Conservation (phyloP, 2,888 invertebrate species). For the Amiota mariae region DNA sequence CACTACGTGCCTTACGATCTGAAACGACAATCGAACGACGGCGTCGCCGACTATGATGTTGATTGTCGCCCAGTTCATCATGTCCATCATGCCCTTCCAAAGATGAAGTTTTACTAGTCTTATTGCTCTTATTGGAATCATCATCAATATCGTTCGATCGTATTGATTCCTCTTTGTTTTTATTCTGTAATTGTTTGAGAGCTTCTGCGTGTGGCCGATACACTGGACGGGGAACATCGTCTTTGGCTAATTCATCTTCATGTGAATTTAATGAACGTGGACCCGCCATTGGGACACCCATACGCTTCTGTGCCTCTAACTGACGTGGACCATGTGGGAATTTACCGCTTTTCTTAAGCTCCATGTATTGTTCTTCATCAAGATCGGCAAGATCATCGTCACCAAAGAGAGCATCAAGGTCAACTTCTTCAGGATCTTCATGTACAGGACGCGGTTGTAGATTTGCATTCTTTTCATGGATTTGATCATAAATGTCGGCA, state of each 20-base stretch:
- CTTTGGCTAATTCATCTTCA: constrained; percentile 39
- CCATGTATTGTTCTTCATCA: constrained; percentile 71
- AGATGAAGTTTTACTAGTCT: neutral
- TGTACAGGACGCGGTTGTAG: constrained; percentile 71
- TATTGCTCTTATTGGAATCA: constrained; percentile 31
- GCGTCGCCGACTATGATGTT: constrained; percentile 72
- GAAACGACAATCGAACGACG: constrained; percentile 80
- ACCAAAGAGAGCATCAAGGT: constrained; percentile 70
- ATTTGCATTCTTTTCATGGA: constrained; percentile 68
- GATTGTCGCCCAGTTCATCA: neutral
- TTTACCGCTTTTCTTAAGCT: constrained; percentile 76
- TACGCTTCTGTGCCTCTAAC: constrained; percentile 75
- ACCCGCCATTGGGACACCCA: constrained; percentile 76
- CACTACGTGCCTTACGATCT: constrained; percentile 84
- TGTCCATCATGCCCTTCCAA: too few relatives aligned
- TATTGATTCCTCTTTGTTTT: constrained; percentile 63
- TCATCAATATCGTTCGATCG: constrained; percentile 35
- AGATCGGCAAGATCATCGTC: constrained; percentile 66
- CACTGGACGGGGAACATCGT: constrained; percentile 67
- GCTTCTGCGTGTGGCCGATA: constrained; percentile 66
- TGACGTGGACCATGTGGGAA: constrained; percentile 85
- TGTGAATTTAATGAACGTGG: constrained; percentile 74
- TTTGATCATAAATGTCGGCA: constrained; percentile 66
- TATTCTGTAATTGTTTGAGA: constrained; percentile 53
- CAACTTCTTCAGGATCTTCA: constrained; percentile 73